Evolutionary conservation across 2,113 vertebrate species (phyloP), one percentile per base, ranked within the genome.

Genomic region (Zosterops pallidus): DNA sequence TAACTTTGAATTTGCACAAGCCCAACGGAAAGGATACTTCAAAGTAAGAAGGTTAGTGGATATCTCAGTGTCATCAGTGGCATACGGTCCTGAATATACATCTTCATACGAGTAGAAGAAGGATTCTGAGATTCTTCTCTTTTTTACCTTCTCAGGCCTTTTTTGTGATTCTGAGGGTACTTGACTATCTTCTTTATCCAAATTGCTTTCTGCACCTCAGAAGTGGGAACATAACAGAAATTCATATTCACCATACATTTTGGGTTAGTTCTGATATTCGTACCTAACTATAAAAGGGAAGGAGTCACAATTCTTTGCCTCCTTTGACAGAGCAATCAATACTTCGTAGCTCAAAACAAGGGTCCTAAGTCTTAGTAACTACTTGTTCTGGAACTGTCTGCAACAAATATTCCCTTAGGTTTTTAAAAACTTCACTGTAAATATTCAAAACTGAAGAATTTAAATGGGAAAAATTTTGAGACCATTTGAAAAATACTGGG

Each of bases 21-120:
- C 19, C 71, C 56, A 74, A 23, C 33, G 77, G 39, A 91, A 93
- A 97, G 98, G 99, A 99, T 99, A 99, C 99, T 96, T 96, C 21
- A 99, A 97, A 49, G 89, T 95, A 64, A 99, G 98, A 64, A 99
- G 96, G 85, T 99, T 82, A 77, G 95, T 75, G 5, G 98, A 97
- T 93, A 99, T 98, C 33, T 87, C 95, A 13, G 98, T 98, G 62
- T 97, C 94, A 0, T 97, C 93, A 31, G 98, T 98, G 82, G 98
- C 92, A 92, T 90, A 98, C 0, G 99, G 98, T 90, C 53, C 86
- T 24, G 98, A 98, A 95, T 14, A 95, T 46, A 99, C 87, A 22
- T 99, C 98, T 23, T 95, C 96, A 83, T 98, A 98, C 0, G 98
- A 39, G 28, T 99, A 99, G 97, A 94, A 98, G 94, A 97, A 98